Percentiles rank a stretch among this genome's conserved stretches.
Evolutionary conservation across 2,797 vertebrate genomes (phyloP).

Genomic region (Apodemus agrarius): DNA sequence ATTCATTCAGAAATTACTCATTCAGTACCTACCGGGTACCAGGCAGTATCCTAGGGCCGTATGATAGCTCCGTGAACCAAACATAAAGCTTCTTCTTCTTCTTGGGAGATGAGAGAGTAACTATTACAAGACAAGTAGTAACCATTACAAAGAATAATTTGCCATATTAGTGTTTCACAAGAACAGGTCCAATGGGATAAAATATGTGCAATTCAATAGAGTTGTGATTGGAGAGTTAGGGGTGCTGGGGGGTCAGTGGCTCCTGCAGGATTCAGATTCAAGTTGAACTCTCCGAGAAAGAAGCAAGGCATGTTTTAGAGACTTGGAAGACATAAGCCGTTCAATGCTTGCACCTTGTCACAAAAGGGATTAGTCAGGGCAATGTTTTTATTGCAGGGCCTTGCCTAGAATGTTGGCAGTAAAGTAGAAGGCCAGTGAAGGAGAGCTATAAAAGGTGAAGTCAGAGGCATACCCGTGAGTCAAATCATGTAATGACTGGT

Average conservation of each 20-base stretch:
- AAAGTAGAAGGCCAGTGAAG: not conserved
- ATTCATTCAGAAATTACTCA: slow-evolving; percentile 21
- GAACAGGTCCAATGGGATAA: not conserved
- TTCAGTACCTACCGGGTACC: not conserved
- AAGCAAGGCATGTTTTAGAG: not conserved
- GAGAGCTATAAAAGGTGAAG: not conserved
- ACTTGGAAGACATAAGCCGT: not conserved
- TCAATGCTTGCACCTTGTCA: not conserved
- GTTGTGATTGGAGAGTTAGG: not conserved
- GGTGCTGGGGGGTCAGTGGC: not conserved
- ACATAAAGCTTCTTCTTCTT: not conserved
- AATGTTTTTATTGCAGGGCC: not conserved
- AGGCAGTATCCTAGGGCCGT: not conserved
- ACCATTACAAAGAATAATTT: not conserved
- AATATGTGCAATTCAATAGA: not conserved
- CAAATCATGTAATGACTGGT: not conserved
- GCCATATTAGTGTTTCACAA: not conserved
- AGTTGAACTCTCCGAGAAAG: not conserved
- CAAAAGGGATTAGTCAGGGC: not conserved
- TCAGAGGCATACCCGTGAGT: not conserved
- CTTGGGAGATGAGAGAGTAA: not conserved
- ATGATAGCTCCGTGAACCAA: not conserved
- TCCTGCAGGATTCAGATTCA: not conserved
- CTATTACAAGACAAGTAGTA: not conserved
- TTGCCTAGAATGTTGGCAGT: not conserved